These are phyloP conservation scores for Aricia agestis DNA, from an alignment of 1,140 invertebrate genomes.

Conservation along the genomic window DNA sequence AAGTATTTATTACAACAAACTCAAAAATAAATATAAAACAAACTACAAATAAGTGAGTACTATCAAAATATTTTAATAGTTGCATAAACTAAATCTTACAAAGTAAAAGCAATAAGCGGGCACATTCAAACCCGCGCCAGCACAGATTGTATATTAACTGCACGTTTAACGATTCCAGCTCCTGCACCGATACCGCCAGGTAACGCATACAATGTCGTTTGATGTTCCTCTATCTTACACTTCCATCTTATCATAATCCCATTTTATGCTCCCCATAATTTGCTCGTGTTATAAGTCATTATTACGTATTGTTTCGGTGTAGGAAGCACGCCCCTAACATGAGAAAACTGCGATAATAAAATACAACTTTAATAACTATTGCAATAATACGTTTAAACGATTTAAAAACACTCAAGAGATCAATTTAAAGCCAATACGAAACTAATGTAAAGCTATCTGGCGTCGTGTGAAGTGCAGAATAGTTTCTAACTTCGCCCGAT, in stretches of 20 bases:
- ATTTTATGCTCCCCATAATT: not conserved
- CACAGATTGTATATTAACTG: not conserved
- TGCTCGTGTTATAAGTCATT: too few relatives aligned
- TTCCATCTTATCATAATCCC: not conserved
- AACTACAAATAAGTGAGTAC: too few relatives aligned
- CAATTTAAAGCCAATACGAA: not conserved
- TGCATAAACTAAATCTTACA: not conserved
- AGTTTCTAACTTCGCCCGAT: not conserved
- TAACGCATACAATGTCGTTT: not conserved
- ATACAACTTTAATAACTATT: not conserved
- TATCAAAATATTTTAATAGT: too few relatives aligned
- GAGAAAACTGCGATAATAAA: too few relatives aligned
- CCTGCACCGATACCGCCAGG: not conserved
- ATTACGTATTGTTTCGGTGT: not conserved
- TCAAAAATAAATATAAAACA: too few relatives aligned
- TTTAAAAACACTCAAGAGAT: not conserved
- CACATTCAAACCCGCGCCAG: not conserved
- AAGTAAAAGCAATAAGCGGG: slow-evolving; percentile 1
- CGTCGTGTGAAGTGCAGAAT: not conserved
- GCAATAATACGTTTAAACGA: not conserved
- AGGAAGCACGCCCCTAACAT: too few relatives aligned
- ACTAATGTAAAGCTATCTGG: not conserved
- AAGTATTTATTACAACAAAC: too few relatives aligned
- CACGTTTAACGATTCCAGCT: not conserved
- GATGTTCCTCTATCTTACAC: not conserved